Evolutionary conservation across 2,797 vertebrate genomes (phyloP).

Genomic region (Parambassis ranga): DNA sequence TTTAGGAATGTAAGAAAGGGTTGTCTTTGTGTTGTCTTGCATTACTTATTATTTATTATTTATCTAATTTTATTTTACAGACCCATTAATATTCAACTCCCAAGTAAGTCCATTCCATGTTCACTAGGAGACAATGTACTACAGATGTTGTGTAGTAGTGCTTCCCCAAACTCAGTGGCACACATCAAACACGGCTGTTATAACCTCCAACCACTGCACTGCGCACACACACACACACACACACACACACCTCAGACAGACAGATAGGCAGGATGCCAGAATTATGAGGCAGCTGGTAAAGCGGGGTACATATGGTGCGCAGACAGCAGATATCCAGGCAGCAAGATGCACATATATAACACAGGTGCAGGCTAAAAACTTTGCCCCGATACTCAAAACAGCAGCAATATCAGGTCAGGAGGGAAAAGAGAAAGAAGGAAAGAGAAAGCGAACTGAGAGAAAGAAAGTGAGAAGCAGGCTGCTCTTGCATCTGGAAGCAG

Average conservation of each 20-base stretch:
- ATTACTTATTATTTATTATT: too few relatives aligned
- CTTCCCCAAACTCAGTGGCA: too few relatives aligned
- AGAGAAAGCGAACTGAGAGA: not conserved
- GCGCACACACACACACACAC: too few relatives aligned
- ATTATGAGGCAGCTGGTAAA: not conserved
- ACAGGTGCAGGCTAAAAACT: slow-evolving; percentile 24
- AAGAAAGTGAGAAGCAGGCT: slow-evolving; percentile 1
- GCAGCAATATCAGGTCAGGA: not conserved
- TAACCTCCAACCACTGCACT: too few relatives aligned
- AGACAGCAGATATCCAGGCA: slow-evolving; percentile 37
- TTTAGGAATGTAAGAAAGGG: too few relatives aligned
- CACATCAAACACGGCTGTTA: too few relatives aligned
- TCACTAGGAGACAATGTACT: too few relatives aligned
- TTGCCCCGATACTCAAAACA: not conserved
- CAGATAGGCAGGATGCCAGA: slow-evolving; percentile 1
- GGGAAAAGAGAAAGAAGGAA: not conserved
- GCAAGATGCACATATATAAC: slow-evolving; percentile 34
- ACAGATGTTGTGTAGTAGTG: too few relatives aligned
- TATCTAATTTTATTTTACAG: too few relatives aligned
- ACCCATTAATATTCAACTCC: too few relatives aligned
- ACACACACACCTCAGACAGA: not conserved
- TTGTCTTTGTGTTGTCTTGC: too few relatives aligned
- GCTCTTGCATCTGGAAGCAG: slow-evolving; percentile 62
- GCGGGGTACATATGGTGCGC: slow-evolving; percentile 48
- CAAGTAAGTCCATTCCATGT: too few relatives aligned